phyloP scores from a whole-genome alignment of 2,888 invertebrate species.

The Pseudoips prasinana region DNA sequence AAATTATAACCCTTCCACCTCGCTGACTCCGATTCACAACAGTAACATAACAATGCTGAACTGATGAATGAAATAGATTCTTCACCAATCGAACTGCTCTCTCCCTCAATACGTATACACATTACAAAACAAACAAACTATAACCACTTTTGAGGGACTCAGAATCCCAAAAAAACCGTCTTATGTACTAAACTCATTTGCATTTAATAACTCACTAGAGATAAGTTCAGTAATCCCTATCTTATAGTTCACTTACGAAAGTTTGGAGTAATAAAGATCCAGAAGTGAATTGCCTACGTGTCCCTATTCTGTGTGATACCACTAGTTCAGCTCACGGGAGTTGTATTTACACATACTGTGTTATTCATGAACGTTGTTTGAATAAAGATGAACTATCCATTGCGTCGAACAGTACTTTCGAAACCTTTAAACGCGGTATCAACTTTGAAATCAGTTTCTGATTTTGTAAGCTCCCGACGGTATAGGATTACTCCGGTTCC shows the following conservation, averaged over 20 bases:
- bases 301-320: constrained; percentile 56
- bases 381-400: constrained; percentile 71
- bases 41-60: too few species aligned
- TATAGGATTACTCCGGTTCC: background rate
- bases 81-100: too few species aligned
- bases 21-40: too few species aligned
- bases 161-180: too few species aligned
- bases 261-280: constrained; percentile 66
- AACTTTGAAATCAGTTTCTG: constrained; percentile 27
- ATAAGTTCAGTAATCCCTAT: constrained; percentile 56
- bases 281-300: constrained; percentile 56
- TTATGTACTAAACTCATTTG: too few species aligned
- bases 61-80: too few species aligned
- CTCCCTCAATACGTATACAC: too few species aligned
- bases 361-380: constrained; percentile 72
- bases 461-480: constrained; percentile 4
- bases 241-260: constrained; percentile 57
- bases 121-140: too few species aligned
- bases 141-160: too few species aligned
- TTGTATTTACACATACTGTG: constrained; percentile 63
- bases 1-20: too few species aligned
- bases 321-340: constrained; percentile 56
- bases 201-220: constrained; percentile 49
- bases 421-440: constrained; percentile 41
- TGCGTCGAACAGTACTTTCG: constrained; percentile 45